phyloP scores from a whole-genome alignment of 2,888 invertebrate genomes.

The Leucophora obtusa region DNA sequence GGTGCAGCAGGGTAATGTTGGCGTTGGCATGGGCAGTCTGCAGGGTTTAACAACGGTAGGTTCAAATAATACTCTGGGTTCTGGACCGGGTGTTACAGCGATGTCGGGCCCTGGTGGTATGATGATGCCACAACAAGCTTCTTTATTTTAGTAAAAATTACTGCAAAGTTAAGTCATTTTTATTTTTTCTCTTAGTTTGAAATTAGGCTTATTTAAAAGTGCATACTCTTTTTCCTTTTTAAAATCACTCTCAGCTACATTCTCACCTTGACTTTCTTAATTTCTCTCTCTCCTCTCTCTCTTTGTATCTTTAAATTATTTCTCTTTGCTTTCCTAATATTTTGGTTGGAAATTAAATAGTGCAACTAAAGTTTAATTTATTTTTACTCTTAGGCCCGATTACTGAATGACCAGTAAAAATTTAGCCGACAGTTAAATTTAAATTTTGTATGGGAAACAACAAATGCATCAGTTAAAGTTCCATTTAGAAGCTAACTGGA shows the following conservation, averaged over 20 bases:
- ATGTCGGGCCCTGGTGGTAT: conserved; percentile 76
- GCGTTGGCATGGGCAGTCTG: conserved; percentile 30
- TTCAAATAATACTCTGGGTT: conserved; percentile 59
- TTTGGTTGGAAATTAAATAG: no score
- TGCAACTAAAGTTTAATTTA: no score
- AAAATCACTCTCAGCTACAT: not conserved
- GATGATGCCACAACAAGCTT: conserved; percentile 73
- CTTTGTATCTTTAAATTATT: not conserved
- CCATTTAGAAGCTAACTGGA: no score
- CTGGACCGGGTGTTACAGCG: conserved; percentile 52
- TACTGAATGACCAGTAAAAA: no score
- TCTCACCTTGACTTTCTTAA: not conserved
- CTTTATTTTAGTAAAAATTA: conserved; percentile 69
- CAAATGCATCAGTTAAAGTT: no score
- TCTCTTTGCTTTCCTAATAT: no score
- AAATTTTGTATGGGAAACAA: no score
- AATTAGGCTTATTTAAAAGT: conserved; percentile 21
- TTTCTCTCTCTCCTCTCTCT: not conserved
- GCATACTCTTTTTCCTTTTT: not conserved
- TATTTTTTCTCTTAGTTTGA: conserved; percentile 37
- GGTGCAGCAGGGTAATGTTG: conserved; percentile 56
- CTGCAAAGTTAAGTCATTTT: conserved; percentile 57
- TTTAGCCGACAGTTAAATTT: no score
- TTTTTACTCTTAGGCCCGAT: no score
- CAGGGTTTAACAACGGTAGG: conserved; percentile 45